These are phyloP conservation scores for Sebastes iracundus DNA, from an alignment of 2,797 vertebrate genomes.

Conservation along the genomic window DNA sequence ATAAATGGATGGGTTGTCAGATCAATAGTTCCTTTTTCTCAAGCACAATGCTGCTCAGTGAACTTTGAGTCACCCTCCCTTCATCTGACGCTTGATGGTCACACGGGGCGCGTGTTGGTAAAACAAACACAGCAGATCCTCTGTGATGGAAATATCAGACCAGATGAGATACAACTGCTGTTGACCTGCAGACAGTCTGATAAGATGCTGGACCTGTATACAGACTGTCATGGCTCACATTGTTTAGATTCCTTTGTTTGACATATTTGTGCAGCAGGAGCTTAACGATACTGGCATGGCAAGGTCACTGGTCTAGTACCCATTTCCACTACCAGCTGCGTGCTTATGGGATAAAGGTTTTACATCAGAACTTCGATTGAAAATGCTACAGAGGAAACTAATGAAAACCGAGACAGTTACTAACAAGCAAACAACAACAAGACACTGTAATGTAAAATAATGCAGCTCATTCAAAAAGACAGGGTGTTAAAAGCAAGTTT, in stretches of 20 bases:
- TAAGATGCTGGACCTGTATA: not conserved
- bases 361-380: not conserved
- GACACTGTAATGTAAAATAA: not conserved
- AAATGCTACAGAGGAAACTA: not conserved
- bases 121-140: slow-evolving; percentile 38
- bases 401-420: not conserved
- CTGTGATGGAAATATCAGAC: slow-evolving; percentile 54
- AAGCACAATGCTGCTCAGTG: slow-evolving; percentile 16
- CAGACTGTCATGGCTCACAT: not conserved
- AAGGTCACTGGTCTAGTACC: not conserved
- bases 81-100: not conserved
- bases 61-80: slow-evolving; percentile 52
- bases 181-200: slow-evolving; percentile 1
- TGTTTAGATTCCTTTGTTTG: slow-evolving; percentile 1
- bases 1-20: slow-evolving; percentile 30
- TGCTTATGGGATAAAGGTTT: not conserved
- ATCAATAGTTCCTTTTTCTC: slow-evolving; percentile 56
- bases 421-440: not conserved
- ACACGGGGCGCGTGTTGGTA: slow-evolving; percentile 14
- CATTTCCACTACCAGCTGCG: not conserved
- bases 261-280: not conserved
- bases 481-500: not conserved
- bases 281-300: not conserved
- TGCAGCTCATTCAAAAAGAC: not conserved
- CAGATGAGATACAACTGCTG: slow-evolving; percentile 36